Evolutionary conservation across 2,797 vertebrate genomes (phyloP).

Genomic region (Myripristis murdjan): DNA sequence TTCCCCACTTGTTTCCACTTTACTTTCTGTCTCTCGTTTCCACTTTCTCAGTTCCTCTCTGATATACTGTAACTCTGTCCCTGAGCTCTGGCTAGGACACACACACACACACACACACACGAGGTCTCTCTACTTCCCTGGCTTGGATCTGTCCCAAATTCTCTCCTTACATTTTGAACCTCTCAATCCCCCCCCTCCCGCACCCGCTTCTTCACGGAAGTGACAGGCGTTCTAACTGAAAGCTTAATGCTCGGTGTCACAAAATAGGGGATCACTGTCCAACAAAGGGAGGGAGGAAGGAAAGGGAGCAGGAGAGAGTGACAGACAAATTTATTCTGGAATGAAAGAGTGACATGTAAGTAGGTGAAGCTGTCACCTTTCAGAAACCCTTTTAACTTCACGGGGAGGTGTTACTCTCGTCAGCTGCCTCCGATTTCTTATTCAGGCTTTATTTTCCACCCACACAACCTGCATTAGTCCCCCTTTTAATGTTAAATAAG

Average conservation of each 20-base stretch:
- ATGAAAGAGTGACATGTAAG: slow-evolving; percentile 59
- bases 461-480: slow-evolving; percentile 16
- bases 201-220: slow-evolving; percentile 62
- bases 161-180: slow-evolving; percentile 68
- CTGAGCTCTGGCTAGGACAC: slow-evolving; percentile 16
- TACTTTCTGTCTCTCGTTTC: slow-evolving; percentile 7
- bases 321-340: slow-evolving; percentile 70
- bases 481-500: slow-evolving; percentile 32
- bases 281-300: slow-evolving; percentile 42
- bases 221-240: slow-evolving; percentile 76
- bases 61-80: slow-evolving; percentile 20
- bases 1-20: not conserved
- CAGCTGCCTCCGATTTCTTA: slow-evolving; percentile 27
- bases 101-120: slow-evolving; percentile 32
- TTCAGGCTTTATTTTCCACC: slow-evolving; percentile 23
- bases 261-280: slow-evolving; percentile 73
- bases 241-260: slow-evolving; percentile 65
- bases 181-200: slow-evolving; percentile 70
- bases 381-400: slow-evolving; percentile 63
- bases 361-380: slow-evolving; percentile 64
- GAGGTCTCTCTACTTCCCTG: slow-evolving; percentile 16
- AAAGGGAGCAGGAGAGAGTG: slow-evolving; percentile 46
- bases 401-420: slow-evolving; percentile 14
- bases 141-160: slow-evolving; percentile 28
- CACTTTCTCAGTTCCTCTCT: slow-evolving; percentile 1